Conservation (phyloP, 2,797 vertebrate genomes). For the Furcifer pardalis region DNA sequence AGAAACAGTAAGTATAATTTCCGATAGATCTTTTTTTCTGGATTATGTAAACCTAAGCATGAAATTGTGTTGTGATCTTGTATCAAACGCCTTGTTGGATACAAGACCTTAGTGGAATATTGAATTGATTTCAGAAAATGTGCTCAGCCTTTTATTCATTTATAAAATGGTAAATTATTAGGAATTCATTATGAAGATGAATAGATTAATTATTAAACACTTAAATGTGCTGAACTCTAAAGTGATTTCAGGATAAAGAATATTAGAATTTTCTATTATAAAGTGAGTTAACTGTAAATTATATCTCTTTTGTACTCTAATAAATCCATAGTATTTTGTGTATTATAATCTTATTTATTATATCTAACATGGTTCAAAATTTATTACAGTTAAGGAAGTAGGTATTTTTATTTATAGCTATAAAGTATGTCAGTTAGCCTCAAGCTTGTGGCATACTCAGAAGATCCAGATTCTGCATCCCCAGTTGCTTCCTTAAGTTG, state of each 20-base stretch:
- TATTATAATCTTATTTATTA: neutral
- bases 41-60: neutral
- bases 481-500: neutral
- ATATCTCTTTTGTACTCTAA: slow-evolving; percentile 12
- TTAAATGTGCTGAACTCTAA: neutral
- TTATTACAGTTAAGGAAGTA: neutral
- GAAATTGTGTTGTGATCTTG: neutral
- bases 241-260: neutral
- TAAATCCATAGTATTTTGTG: slow-evolving; percentile 17
- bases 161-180: slow-evolving; percentile 1
- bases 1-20: slow-evolving; percentile 89
- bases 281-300: neutral
- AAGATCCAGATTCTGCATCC: neutral
- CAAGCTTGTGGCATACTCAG: neutral
- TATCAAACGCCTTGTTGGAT: neutral
- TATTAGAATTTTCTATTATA: slow-evolving; percentile 4
- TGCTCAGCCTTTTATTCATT: neutral
- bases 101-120: slow-evolving; percentile 18
- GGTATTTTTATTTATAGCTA: neutral
- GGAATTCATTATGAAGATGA: slow-evolving; percentile 8
- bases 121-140: slow-evolving; percentile 23
- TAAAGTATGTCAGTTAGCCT: neutral
- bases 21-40: neutral
- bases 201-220: slow-evolving; percentile 15
- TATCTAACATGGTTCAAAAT: neutral